Base-by-base conservation (phyloP, 2,113 vertebrate genomes). In the Asarcornis scutulata region DNA sequence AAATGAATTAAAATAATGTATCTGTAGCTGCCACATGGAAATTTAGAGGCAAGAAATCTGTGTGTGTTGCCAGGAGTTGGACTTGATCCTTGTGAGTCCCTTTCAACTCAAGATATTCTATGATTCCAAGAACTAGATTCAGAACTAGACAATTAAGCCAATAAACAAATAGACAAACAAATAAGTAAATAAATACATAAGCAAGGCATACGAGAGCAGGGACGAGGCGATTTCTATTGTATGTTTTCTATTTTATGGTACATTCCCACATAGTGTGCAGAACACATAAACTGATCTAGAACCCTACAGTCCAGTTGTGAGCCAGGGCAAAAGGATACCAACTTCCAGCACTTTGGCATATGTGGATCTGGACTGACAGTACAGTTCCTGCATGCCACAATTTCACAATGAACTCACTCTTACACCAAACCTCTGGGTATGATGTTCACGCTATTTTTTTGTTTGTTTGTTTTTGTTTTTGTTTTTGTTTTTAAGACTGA, bases 241-340 rank as follows among this genome's bases (percentile, higher is more conserved):
- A 68, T 16, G 20, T 21, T 52, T 77, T 64, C n/a, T 14, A 6
- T 22, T 36, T 62, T 26, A 2, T n/a, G 38, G 7, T 15, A 58
- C 29, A 32, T 1, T 79, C 26, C 27, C 42, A n/a, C 23, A 23
- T 0, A 0, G 2, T 1, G 1, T 34, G 22, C 66, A 83, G 31
- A 53, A 34, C 17, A 53, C 26, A n/a, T 32, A n/a, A 12, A 25
- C 31, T 23, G 22, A 34, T 60, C 58, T 46, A 72, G 12, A 2
- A 2, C 12, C n/a, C 29, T 58, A 27, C 12, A 46, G 52, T 38
- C 25, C 44, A 31, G 18, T 13, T 46, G 16, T 11, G 12, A 88
- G 29, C 25, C 46, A 74, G 29, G 22, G 11, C 2, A 52, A 13
- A 58, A 36, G 23, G 3, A 11, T 29, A 3, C 3, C 59, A 3